These are phyloP conservation scores for Sorex araneus DNA, from an alignment of 2,113 vertebrate genomes.

Conservation along the genomic window DNA sequence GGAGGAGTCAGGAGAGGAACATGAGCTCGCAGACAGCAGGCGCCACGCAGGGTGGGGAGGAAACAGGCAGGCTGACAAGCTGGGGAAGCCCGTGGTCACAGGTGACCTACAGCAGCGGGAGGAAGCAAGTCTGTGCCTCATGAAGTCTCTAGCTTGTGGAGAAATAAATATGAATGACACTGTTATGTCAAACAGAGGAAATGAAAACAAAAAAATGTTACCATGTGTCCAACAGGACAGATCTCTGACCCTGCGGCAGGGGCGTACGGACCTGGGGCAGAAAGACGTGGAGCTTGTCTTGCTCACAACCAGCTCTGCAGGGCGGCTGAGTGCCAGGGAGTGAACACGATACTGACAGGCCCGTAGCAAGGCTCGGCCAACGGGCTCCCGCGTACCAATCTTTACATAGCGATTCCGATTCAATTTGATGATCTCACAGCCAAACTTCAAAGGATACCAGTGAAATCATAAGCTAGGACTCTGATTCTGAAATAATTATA, in stretches of 20 bases:
- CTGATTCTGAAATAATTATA: background rate
- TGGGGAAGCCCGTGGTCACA: background rate
- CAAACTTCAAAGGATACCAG: background rate
- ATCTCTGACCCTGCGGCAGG: background rate
- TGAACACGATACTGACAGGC: background rate
- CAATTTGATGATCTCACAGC: background rate
- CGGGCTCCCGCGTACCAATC: background rate
- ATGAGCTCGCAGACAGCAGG: too few relatives aligned
- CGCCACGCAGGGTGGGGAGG: too few relatives aligned
- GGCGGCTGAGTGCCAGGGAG: background rate
- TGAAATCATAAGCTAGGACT: background rate
- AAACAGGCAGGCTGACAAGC: background rate
- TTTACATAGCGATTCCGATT: background rate
- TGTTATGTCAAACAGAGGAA: background rate
- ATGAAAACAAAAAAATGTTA: background rate
- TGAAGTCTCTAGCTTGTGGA: slow-evolving; percentile 22
- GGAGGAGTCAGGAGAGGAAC: background rate
- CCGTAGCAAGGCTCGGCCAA: background rate
- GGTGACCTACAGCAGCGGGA: background rate
- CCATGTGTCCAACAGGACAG: background rate
- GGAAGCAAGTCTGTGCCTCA: background rate
- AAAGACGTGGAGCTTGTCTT: too few relatives aligned
- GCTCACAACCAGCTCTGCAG: too few relatives aligned
- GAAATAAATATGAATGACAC: slow-evolving; percentile 14
- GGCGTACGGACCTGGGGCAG: background rate